Base-by-base conservation (phyloP, 1,140 invertebrate genomes). In the Anastatus disparis region DNA sequence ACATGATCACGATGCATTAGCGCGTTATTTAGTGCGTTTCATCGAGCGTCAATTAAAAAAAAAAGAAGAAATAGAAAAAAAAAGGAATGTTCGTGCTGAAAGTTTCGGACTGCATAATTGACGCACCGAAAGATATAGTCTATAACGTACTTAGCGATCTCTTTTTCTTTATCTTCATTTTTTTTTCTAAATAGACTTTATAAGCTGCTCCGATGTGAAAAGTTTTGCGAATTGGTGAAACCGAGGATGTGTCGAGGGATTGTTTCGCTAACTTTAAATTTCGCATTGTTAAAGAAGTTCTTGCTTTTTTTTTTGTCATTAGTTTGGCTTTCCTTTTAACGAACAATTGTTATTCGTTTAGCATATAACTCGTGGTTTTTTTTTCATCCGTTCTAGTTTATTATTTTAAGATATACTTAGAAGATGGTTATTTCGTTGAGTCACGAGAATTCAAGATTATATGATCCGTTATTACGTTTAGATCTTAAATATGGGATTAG, bases 1-100 rank as follows among this genome's bases (percentile, higher is more conserved):
- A 7, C 17, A 71, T 50, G 63, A 75, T 79, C 75, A 75, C 68
- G 74, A 78, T 75, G 74, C 67, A 78, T 78, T 76, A 75, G 17
- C 71, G 53, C 38, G 62, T 29, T 72, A 77, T 74, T 72, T 69
- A 72, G 74, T 74, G 78, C 76, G 67, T 79, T 77, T 59, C 76
- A 77, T 77, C 73, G 61, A 2, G 12, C 12, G 7, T 38, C 22
- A 65, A 55, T 65, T 55, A 55, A 64, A 38, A 64, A 64, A n/a
- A n/a, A n/a, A n/a, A n/a, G n/a, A n/a, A n/a, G n/a, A n/a, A n/a
- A n/a, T n/a, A n/a, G n/a, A n/a, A n/a, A n/a, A n/a, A n/a, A n/a
- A n/a, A n/a, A n/a, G n/a, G n/a, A n/a, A n/a, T n/a, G 48, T 50
- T 22, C 0, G 20, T 2, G 15, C 38, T 50, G 38, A 65, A 55